A percentile compares a stretch with the other conserved stretches of the same genome.
Evolutionary conservation across 1,140 invertebrate genomes (phyloP).

Genomic region (Adelges cooleyi): DNA sequence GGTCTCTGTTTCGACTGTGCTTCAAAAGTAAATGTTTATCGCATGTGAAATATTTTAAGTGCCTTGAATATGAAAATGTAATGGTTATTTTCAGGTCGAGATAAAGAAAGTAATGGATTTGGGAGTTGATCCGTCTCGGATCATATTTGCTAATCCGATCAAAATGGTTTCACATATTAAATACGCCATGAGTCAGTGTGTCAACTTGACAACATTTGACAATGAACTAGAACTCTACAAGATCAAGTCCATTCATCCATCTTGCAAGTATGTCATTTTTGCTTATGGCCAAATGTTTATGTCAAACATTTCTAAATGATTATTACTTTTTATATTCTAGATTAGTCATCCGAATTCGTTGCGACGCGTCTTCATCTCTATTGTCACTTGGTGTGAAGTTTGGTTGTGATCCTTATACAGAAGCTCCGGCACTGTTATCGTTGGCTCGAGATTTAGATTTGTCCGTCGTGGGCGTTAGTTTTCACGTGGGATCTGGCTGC

Average conservation of each 20-base stretch:
- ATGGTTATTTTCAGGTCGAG: slow-evolving; percentile 50
- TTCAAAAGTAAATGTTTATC: slow-evolving; percentile 53
- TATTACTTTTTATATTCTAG: too few relatives aligned
- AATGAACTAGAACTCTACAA: slow-evolving; percentile 87
- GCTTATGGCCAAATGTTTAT: too few relatives aligned
- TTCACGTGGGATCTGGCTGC: slow-evolving; percentile 82
- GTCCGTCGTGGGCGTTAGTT: slow-evolving; percentile 72
- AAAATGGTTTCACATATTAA: slow-evolving; percentile 82
- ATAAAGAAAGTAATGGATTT: slow-evolving; percentile 69
- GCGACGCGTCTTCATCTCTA: slow-evolving; percentile 65
- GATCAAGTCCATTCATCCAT: slow-evolving; percentile 66
- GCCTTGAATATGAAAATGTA: too few relatives aligned
- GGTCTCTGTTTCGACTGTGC: slow-evolving; percentile 93
- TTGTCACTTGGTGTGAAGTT: slow-evolving; percentile 92
- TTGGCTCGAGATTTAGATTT: slow-evolving; percentile 57
- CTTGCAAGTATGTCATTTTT: slow-evolving; percentile 58
- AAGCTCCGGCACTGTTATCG: slow-evolving; percentile 65
- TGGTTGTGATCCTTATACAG: slow-evolving; percentile 69
- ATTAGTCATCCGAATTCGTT: slow-evolving; percentile 82
- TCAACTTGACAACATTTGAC: slow-evolving; percentile 85
- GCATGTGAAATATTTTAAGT: too few relatives aligned
- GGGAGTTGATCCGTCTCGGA: slow-evolving; percentile 63
- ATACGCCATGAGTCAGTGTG: slow-evolving; percentile 61
- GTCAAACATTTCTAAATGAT: too few relatives aligned
- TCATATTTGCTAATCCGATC: slow-evolving; percentile 95